These are phyloP conservation scores for Notoglanidium macrostoma DNA, from an alignment of 2,797 vertebrate species.

Conservation along the genomic window DNA sequence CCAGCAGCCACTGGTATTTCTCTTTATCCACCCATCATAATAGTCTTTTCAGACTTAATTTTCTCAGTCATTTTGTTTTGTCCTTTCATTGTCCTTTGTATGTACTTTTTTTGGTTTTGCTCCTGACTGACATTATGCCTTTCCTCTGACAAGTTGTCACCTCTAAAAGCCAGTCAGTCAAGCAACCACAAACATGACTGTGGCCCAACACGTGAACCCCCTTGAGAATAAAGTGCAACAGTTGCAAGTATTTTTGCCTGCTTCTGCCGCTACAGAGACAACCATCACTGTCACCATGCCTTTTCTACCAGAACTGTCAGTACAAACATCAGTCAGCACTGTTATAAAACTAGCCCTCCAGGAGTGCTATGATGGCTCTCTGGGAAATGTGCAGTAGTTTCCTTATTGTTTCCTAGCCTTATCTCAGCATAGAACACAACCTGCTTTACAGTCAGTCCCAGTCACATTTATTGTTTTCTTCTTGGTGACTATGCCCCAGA, in stretches of 20 bases:
- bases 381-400: neutral
- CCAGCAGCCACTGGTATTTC: neutral
- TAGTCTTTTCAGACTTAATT: neutral
- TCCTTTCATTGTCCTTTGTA: neutral
- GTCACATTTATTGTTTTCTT: neutral
- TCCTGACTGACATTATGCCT: neutral
- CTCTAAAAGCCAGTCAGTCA: neutral
- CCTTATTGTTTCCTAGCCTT: neutral
- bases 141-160: conserved; percentile 5
- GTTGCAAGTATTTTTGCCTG: conserved; percentile 6
- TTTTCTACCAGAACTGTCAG: conserved; percentile 16
- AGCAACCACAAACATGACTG: neutral
- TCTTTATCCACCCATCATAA: neutral
- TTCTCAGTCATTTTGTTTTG: neutral
- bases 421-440: neutral
- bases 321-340: conserved; percentile 18
- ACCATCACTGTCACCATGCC: conserved; percentile 28
- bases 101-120: neutral
- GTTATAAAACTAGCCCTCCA: conserved; percentile 13
- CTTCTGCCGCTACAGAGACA: conserved; percentile 5
- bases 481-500: neutral
- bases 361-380: conserved; percentile 10
- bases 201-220: neutral
- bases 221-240: conserved; percentile 5
- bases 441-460: conserved; percentile 7